Evolutionary conservation across 2,888 invertebrate species (phyloP).

Genomic region (Venusia cambrica): DNA sequence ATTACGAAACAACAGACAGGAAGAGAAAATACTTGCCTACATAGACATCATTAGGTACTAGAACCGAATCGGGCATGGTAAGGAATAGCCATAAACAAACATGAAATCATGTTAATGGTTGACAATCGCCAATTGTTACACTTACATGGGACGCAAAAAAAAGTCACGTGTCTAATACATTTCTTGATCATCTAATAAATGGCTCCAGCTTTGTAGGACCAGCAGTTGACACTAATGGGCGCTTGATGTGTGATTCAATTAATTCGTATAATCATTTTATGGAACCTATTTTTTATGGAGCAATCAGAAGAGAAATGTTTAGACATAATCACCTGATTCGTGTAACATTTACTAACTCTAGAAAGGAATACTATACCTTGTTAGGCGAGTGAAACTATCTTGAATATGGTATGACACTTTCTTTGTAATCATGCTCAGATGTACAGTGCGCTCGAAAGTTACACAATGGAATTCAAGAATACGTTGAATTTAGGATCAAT

Average conservation of each 20-base stretch:
- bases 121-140: conserved; percentile 32
- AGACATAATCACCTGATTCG: conserved; percentile 25
- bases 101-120: conserved; percentile 25
- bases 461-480: no score
- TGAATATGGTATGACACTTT: conserved; percentile 21
- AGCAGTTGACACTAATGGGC: no score
- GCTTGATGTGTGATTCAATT: no score
- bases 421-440: conserved; percentile 19
- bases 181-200: no score
- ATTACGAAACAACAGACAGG: conserved; percentile 1
- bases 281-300: no score
- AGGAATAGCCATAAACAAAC: conserved; percentile 1
- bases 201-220: no score
- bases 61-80: conserved; percentile 11
- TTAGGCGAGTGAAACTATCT: conserved; percentile 25
- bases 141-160: no score
- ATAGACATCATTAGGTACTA: conserved; percentile 2
- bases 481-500: no score
- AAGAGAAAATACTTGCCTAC: conserved; percentile 8
- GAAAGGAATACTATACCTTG: conserved; percentile 18
- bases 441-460: conserved; percentile 25
- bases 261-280: no score
- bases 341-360: conserved; percentile 23
- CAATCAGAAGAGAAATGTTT: conserved; percentile 26
- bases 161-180: no score